A percentile compares a stretch with the other conserved stretches of the same genome.
These are phyloP conservation scores for Pipistrellus pygmaeus DNA, from an alignment of 2,797 vertebrate genomes.

Conservation along the genomic window DNA sequence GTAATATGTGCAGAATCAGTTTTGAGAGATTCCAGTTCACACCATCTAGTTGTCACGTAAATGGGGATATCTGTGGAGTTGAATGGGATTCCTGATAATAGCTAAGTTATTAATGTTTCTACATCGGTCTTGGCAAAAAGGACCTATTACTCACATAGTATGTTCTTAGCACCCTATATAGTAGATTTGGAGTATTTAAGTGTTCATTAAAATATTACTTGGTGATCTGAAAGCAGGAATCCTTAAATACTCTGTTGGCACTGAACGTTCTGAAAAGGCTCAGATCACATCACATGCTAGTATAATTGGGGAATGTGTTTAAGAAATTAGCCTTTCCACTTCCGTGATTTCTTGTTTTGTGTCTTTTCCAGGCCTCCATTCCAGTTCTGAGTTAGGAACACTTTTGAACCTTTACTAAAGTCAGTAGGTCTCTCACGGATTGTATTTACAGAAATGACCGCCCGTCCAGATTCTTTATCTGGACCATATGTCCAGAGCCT, in stretches of 20 bases:
- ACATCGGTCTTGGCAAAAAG: constrained; percentile 62
- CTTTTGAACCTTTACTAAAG: constrained; percentile 49
- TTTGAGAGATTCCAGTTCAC: constrained; percentile 56
- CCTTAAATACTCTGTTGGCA: neutral
- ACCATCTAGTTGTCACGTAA: constrained; percentile 76
- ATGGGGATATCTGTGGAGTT: constrained; percentile 67
- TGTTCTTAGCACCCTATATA: constrained; percentile 60
- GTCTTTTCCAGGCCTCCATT: constrained; percentile 38
- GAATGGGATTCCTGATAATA: constrained; percentile 30
- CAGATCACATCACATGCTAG: neutral
- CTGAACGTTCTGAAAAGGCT: neutral
- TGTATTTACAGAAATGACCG: constrained; percentile 26
- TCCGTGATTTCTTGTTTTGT: constrained; percentile 25
- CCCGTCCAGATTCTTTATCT: neutral
- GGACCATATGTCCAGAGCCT: too few species aligned
- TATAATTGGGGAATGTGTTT: constrained; percentile 64
- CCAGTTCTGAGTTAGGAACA: constrained; percentile 45
- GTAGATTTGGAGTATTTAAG: constrained; percentile 58
- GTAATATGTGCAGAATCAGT: neutral
- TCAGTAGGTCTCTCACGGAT: neutral
- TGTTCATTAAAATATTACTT: constrained; percentile 57
- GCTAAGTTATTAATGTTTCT: constrained; percentile 50
- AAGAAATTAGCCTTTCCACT: constrained; percentile 48
- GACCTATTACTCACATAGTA: constrained; percentile 58
- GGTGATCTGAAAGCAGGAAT: constrained; percentile 48